These are phyloP conservation scores for Brachyistius frenatus DNA, from an alignment of 2,113 vertebrate genomes.

Conservation along the genomic window DNA sequence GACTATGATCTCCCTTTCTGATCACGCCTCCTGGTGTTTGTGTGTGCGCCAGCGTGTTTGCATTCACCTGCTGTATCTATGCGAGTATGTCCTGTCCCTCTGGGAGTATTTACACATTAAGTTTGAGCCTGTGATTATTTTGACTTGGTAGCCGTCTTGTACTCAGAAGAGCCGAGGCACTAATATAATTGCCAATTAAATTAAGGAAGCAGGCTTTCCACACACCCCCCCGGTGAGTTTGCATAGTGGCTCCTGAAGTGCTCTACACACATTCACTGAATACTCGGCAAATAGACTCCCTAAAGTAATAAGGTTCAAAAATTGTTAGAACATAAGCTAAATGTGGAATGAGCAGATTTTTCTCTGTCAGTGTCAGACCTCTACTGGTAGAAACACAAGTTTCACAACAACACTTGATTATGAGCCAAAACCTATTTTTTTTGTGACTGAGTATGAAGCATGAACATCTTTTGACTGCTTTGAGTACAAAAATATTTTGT, in stretches of 20 bases:
- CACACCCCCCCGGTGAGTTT: constrained; percentile 66
- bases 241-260: constrained; percentile 67
- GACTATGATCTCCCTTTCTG: constrained; percentile 12
- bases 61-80: constrained; percentile 17
- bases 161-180: constrained; percentile 63
- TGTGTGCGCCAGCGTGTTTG: constrained; percentile 27
- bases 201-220: constrained; percentile 71
- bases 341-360: constrained; percentile 33
- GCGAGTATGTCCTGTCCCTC: constrained; percentile 56
- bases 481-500: not conserved
- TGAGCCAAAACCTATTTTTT: not conserved
- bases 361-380: constrained; percentile 5
- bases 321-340: constrained; percentile 36
- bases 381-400: constrained; percentile 1
- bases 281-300: constrained; percentile 39
- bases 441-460: not conserved
- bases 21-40: constrained; percentile 7
- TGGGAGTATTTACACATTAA: constrained; percentile 77
- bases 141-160: constrained; percentile 71
- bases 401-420: constrained; percentile 26
- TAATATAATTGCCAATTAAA: constrained; percentile 84
- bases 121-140: constrained; percentile 79
- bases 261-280: constrained; percentile 45
- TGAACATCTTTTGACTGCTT: too few relatives aligned
- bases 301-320: constrained; percentile 37